phyloP scores from a whole-genome alignment of 2,113 vertebrate genomes.

The Axis porcinus region DNA sequence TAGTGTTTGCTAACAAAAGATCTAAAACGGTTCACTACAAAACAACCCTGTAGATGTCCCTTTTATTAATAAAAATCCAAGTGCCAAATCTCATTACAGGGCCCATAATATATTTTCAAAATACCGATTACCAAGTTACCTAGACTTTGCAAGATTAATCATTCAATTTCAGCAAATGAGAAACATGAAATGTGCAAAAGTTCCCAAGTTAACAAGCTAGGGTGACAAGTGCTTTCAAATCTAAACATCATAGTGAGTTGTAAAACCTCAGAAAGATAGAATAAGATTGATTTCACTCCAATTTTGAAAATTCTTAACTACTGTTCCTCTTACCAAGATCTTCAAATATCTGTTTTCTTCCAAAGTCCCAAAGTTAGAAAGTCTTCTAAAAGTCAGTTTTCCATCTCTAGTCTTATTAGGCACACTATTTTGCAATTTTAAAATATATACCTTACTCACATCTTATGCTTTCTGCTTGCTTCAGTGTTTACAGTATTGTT shows the following conservation, averaged over 20 bases:
- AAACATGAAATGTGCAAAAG: constrained; percentile 82
- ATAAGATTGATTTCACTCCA: constrained; percentile 75
- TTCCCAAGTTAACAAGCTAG: constrained; percentile 72
- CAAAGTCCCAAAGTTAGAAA: constrained; percentile 15
- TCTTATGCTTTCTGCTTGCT: constrained; percentile 29
- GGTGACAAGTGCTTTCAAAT: constrained; percentile 80
- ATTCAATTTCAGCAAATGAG: constrained; percentile 74
- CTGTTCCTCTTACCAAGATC: constrained; percentile 45
- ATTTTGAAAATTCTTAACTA: constrained; percentile 73
- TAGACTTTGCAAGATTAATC: constrained; percentile 88
- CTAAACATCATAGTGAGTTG: constrained; percentile 68
- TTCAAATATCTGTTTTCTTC: constrained; percentile 67
- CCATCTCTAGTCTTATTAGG: constrained; percentile 40
- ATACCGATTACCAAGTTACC: constrained; percentile 68
- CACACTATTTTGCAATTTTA: constrained; percentile 56
- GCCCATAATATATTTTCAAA: constrained; percentile 63
- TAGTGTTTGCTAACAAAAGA: constrained; percentile 90
- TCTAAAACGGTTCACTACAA: constrained; percentile 78
- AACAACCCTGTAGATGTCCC: constrained; percentile 80
- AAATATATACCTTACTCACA: constrained; percentile 55
- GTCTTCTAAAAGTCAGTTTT: constrained; percentile 60
- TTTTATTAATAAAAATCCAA: constrained; percentile 78
- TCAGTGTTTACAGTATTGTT: constrained; percentile 74
- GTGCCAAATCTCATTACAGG: constrained; percentile 83
- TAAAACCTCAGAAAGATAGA: constrained; percentile 71